Evolutionary conservation across 2,888 invertebrate genomes (phyloP).

Genomic region (Plebejus melissa): DNA sequence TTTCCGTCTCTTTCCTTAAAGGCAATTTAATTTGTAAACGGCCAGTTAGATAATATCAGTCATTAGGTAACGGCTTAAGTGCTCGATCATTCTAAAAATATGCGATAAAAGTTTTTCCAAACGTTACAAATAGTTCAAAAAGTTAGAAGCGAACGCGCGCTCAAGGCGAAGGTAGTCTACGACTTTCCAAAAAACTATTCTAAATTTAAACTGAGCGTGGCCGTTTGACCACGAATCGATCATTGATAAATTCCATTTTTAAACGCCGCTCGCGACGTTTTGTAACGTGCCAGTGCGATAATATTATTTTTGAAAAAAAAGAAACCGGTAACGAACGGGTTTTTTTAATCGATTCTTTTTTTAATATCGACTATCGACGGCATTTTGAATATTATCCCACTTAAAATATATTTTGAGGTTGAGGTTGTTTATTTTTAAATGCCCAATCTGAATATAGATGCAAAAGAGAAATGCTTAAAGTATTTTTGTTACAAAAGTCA

Average conservation of each 20-base stretch:
- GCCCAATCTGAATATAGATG: background rate
- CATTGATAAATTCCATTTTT: constrained; percentile 22
- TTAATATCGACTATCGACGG: background rate
- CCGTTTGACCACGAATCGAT: constrained; percentile 17
- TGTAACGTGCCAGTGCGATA: background rate
- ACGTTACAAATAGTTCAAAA: background rate
- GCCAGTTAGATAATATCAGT: constrained; percentile 3
- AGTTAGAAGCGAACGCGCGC: constrained; percentile 6
- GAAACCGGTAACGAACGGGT: constrained; percentile 18
- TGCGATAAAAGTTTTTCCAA: background rate
- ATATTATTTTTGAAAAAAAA: constrained; percentile 11
- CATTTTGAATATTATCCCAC: constrained; percentile 20
- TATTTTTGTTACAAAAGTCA: background rate
- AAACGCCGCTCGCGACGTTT: constrained; percentile 1
- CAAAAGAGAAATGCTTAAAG: constrained; percentile 10
- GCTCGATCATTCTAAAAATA: background rate
- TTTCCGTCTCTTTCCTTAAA: background rate
- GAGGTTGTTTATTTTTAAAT: constrained; percentile 24
- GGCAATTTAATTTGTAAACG: constrained; percentile 8
- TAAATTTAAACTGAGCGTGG: constrained; percentile 17
- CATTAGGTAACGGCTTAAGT: constrained; percentile 1
- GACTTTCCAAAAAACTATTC: constrained; percentile 18
- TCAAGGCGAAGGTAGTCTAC: background rate
- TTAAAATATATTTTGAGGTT: constrained; percentile 26
- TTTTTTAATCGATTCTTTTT: constrained; percentile 14